Evolutionary conservation across 2,888 invertebrate species (phyloP), one percentile per base, ranked within the genome.

Genomic region (Agrotis puta): DNA sequence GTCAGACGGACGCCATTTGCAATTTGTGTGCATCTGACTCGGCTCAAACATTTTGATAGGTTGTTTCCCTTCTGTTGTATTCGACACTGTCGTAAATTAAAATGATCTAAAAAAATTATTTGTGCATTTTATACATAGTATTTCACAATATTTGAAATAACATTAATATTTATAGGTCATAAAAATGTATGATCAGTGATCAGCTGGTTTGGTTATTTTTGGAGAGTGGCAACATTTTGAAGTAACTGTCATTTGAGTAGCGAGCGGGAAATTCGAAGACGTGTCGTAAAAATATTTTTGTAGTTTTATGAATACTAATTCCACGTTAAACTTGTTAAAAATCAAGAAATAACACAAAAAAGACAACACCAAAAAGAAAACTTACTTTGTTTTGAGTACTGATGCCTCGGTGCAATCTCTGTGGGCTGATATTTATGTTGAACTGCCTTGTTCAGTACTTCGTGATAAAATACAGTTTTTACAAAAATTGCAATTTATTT

Each of bases 1-100:
- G 92, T 94, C 94, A 93, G 85, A 88, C 90, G 89, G 92, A 86
- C 93, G 94, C 95, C 94, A 94, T 95, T 94, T 93, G 93, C 94
- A 93, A 92, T 84, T 78, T 70, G 69, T 56, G 72, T 85, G 85
- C 83, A 84, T 82, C 69, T 79, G 85, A 78, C 76, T 74, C 61
- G 59, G 78, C 65, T 85, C 85, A 65, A 79, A 80, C 20, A n/a
- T 77, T 71, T 58, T 71, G 65, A 24, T 53, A 68, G 59, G 70
- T 80, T 85, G 70, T 58, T 59, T 47, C 14, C 6, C 47, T 59
- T 71, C 62, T 48, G 16, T 64, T 11, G 33, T 14, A 33, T 14
- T 18, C 4, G 2, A 27, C 0, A 7, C 22, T n/a, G 16, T n/a
- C 11, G 24, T 16, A 33, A 24, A 53, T 16, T 11, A 0, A 20